phyloP scores from a whole-genome alignment of 2,888 invertebrate species.

The Lissocephala sabroskyi region DNA sequence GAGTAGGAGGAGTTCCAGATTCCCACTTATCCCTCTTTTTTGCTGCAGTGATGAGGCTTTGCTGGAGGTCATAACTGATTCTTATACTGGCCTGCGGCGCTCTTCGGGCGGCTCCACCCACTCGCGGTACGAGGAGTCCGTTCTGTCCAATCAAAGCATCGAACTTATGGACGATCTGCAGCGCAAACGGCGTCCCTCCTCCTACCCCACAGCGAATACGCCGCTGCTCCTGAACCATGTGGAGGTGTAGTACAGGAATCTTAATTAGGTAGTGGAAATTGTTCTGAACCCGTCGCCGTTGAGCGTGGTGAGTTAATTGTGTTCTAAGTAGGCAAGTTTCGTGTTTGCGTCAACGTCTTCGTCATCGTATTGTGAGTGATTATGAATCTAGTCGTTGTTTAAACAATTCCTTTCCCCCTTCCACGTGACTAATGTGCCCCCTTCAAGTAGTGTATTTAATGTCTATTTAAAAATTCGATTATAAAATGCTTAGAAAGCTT shows the following conservation, averaged over 20 bases:
- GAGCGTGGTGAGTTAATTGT: background rate
- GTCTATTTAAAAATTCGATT: too few species aligned
- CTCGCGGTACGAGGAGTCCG: conserved; percentile 68
- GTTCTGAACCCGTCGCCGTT: too few species aligned
- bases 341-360: too few species aligned
- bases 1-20: conserved; percentile 1
- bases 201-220: conserved; percentile 69
- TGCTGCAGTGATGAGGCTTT: conserved; percentile 69
- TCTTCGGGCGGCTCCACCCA: conserved; percentile 68
- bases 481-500: too few species aligned
- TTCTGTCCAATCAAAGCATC: conserved; percentile 68
- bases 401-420: too few species aligned
- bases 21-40: background rate
- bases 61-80: conserved; percentile 69
- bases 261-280: conserved; percentile 25
- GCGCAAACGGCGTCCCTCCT: conserved; percentile 57
- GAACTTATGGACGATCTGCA: conserved; percentile 51
- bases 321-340: background rate
- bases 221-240: conserved; percentile 69
- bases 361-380: conserved; percentile 59
- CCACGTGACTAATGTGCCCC: too few species aligned
- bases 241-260: conserved; percentile 51
- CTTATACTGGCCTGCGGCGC: conserved; percentile 64
- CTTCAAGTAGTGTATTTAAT: too few species aligned
- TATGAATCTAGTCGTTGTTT: conserved; percentile 57